Evolutionary conservation across 2,797 vertebrate species (phyloP).

Genomic region (Melopsittacus undulatus): DNA sequence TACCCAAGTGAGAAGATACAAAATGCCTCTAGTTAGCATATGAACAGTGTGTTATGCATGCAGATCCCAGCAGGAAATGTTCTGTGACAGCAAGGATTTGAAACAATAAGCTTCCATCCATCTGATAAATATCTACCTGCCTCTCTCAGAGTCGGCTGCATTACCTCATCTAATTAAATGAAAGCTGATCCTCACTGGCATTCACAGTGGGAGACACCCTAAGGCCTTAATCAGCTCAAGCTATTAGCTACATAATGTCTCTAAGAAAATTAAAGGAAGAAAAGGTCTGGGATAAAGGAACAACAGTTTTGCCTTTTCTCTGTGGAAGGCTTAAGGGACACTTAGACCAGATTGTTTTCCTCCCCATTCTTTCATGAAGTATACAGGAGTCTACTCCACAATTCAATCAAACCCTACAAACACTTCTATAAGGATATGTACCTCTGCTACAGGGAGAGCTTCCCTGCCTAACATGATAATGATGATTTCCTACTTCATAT

Average conservation of each 20-base stretch:
- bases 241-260: constrained; percentile 18
- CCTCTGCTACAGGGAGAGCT: neutral
- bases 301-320: neutral
- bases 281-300: neutral
- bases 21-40: neutral
- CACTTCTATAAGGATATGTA: accelerated
- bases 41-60: neutral
- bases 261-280: constrained; percentile 13
- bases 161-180: constrained; percentile 60
- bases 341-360: accelerated
- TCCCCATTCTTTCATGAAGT: neutral
- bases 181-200: constrained; percentile 31
- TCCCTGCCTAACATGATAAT: neutral
- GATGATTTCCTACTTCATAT: neutral
- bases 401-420: neutral
- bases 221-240: constrained; percentile 44
- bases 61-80: neutral
- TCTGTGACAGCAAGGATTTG: constrained; percentile 35
- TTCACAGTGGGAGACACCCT: constrained; percentile 11
- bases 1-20: neutral
- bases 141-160: constrained; percentile 9
- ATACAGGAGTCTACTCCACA: neutral
- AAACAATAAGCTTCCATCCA: constrained; percentile 20
- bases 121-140: constrained; percentile 28
- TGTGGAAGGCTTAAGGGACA: neutral